phyloP scores from a whole-genome alignment of 2,797 vertebrate species.

The Tauraco hartlaubi region DNA sequence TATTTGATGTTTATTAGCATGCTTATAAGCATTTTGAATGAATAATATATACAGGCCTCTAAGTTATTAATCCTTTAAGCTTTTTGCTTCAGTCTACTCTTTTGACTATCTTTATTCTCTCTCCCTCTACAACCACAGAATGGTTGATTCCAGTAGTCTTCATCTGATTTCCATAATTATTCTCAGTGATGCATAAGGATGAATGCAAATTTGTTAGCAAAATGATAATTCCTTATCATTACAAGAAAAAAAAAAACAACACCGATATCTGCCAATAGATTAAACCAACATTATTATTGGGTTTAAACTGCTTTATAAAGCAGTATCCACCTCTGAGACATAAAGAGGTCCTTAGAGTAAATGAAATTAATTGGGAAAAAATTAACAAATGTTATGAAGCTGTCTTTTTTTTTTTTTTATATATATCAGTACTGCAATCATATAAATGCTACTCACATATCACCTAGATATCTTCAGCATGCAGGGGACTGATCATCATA shows the following conservation, averaged over 20 bases:
- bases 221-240: conserved; percentile 26
- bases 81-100: not conserved
- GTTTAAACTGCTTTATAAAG: conserved; percentile 45
- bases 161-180: not conserved
- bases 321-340: not conserved
- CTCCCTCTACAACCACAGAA: not conserved
- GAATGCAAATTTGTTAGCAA: conserved; percentile 23
- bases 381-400: conserved; percentile 23
- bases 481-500: not conserved
- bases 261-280: conserved; percentile 28
- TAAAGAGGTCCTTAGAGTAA: conserved; percentile 17
- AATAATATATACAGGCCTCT: not conserved
- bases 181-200: not conserved
- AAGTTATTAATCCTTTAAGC: not conserved
- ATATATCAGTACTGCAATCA: not conserved
- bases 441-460: not conserved
- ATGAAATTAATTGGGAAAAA: conserved; percentile 48
- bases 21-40: not conserved
- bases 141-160: not conserved
- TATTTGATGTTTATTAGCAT: not conserved
- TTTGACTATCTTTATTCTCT: not conserved
- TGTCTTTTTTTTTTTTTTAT: not conserved
- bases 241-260: not conserved
- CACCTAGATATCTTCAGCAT: not conserved
- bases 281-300: conserved; percentile 45